phyloP scores from a whole-genome alignment of 2,113 vertebrate genomes.

The Callipepla squamata region DNA sequence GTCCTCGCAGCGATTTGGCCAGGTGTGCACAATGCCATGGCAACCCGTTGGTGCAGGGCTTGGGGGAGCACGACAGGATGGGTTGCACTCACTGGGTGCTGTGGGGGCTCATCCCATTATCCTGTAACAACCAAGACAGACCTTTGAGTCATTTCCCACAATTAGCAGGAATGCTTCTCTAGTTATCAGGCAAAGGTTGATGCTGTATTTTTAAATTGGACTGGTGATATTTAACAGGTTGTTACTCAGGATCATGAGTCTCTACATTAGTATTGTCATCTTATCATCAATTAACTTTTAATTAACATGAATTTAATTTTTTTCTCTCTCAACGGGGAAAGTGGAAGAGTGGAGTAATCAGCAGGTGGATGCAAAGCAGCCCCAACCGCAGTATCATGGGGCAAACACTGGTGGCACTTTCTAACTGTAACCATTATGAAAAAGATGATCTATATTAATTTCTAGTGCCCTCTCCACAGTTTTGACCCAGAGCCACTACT shows the following conservation, averaged over 20 bases:
- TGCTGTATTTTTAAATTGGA: background rate
- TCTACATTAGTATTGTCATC: background rate
- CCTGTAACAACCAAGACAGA: background rate
- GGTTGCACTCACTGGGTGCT: background rate
- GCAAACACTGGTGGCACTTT: background rate
- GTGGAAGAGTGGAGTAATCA: background rate
- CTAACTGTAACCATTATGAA: background rate
- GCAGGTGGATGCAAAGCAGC: background rate
- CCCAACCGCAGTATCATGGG: background rate
- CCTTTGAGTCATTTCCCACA: background rate
- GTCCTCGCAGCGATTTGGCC: accelerated
- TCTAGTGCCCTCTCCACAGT: background rate
- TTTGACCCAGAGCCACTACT: background rate
- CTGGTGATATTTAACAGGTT: background rate
- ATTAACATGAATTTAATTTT: background rate
- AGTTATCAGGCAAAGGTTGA: background rate
- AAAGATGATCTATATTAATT: background rate
- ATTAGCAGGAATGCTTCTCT: background rate
- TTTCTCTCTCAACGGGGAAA: background rate
- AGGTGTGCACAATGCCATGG: background rate
- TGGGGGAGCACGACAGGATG: background rate
- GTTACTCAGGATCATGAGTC: background rate
- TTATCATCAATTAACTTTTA: background rate
- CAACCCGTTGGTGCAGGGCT: background rate
- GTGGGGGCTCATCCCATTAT: background rate